A percentile compares a stretch with the other conserved stretches of the same genome.
phyloP scores from a whole-genome alignment of 2,113 vertebrate genomes.

The Notiomystis cincta region DNA sequence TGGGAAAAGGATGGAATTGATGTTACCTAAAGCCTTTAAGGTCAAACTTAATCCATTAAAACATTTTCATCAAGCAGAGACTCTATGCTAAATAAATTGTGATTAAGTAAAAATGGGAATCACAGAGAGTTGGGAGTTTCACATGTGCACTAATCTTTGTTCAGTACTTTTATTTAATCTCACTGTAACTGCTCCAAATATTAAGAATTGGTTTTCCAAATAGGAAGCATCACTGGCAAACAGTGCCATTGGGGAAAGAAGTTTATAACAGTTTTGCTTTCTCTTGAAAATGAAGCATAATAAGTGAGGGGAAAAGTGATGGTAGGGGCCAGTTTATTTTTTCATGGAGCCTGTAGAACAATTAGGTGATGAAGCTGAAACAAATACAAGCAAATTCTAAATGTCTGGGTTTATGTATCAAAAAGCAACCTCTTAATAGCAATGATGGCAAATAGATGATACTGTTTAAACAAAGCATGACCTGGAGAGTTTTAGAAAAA shows the following conservation, averaged over 20 bases:
- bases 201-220: neutral
- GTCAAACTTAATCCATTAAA: neutral
- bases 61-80: neutral
- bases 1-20: neutral
- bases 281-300: neutral
- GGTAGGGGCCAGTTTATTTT: neutral
- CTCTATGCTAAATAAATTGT: neutral
- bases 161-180: neutral
- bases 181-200: neutral
- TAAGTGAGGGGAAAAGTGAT: neutral
- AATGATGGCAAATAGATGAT: neutral
- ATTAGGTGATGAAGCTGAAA: neutral
- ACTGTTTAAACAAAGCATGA: neutral
- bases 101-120: neutral
- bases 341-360: neutral
- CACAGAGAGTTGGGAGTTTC: neutral
- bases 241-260: neutral
- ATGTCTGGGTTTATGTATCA: neutral
- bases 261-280: neutral
- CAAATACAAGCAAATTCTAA: neutral
- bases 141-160: neutral
- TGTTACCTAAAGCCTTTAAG: neutral
- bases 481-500: neutral
- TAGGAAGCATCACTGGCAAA: neutral
- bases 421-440: neutral